Percentiles rank a stretch among this genome's conserved stretches.
Evolutionary conservation across 2,113 vertebrate genomes (phyloP).

Genomic region (Oreocharis arfaki): DNA sequence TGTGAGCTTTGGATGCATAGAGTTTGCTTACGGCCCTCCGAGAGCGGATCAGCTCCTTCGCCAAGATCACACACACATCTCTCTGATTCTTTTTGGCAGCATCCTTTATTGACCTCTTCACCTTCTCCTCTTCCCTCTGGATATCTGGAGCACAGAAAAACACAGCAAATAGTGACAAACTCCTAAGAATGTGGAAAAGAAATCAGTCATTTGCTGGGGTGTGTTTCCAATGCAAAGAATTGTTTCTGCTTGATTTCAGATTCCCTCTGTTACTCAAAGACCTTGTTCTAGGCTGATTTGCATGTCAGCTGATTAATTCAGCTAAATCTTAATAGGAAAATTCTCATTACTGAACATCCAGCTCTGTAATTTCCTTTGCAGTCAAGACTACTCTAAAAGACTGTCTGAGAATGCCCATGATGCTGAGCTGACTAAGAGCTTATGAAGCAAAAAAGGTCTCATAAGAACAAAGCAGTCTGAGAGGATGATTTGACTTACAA

Average conservation of each 20-base stretch:
- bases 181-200: not conserved
- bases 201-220: not conserved
- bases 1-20: slow-evolving; percentile 93
- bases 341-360: not conserved
- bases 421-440: not conserved
- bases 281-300: not conserved
- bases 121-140: slow-evolving; percentile 95
- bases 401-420: not conserved
- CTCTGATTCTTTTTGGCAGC: slow-evolving; percentile 94
- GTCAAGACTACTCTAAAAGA: not conserved
- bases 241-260: not conserved
- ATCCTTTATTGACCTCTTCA: slow-evolving; percentile 94
- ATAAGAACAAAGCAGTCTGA: not conserved
- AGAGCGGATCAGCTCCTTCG: slow-evolving; percentile 93
- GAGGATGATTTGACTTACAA: not conserved
- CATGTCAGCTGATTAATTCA: not conserved
- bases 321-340: not conserved
- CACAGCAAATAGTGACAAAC: not conserved
- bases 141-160: slow-evolving; percentile 79
- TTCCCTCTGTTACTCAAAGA: not conserved
- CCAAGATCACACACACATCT: slow-evolving; percentile 90
- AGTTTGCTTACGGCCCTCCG: slow-evolving; percentile 88
- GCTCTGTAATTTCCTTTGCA: not conserved
- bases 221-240: not conserved
- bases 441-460: not conserved